Conservation (phyloP, 2,797 vertebrate genomes). For the Iguana delicatissima region DNA sequence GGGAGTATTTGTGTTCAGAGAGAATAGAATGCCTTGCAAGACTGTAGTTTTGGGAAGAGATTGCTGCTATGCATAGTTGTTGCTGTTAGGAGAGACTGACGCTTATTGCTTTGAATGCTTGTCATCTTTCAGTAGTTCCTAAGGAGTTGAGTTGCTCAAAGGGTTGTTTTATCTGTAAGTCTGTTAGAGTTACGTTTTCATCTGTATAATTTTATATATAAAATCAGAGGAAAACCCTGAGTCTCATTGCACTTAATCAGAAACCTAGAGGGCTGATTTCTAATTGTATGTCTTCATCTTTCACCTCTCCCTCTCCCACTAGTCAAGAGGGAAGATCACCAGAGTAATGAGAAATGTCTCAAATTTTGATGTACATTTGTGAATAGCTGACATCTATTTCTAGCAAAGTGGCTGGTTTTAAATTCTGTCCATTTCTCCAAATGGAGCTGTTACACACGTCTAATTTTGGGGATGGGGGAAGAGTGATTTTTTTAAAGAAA, state of each 20-base stretch:
- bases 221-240: slow-evolving; percentile 47
- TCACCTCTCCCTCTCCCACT: background rate
- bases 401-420: slow-evolving; percentile 41
- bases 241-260: slow-evolving; percentile 39
- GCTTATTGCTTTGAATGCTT: slow-evolving; percentile 54
- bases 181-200: slow-evolving; percentile 36
- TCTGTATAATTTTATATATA: slow-evolving; percentile 36
- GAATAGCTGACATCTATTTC: slow-evolving; percentile 26
- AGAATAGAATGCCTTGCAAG: slow-evolving; percentile 80
- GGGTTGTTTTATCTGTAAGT: slow-evolving; percentile 18
- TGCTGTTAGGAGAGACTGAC: slow-evolving; percentile 59
- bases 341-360: slow-evolving; percentile 61
- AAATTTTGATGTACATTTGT: slow-evolving; percentile 52
- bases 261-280: slow-evolving; percentile 44
- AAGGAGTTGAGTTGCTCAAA: slow-evolving; percentile 65
- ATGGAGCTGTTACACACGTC: background rate
- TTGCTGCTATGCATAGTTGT: slow-evolving; percentile 44
- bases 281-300: background rate
- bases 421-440: slow-evolving; percentile 34
- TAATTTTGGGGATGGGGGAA: background rate
- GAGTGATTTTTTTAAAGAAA: background rate
- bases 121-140: slow-evolving; percentile 56
- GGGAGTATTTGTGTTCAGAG: slow-evolving; percentile 60
- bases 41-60: slow-evolving; percentile 77
- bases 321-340: slow-evolving; percentile 50